phyloP scores from a whole-genome alignment of 2,888 invertebrate genomes.

The Lymantria monacha region DNA sequence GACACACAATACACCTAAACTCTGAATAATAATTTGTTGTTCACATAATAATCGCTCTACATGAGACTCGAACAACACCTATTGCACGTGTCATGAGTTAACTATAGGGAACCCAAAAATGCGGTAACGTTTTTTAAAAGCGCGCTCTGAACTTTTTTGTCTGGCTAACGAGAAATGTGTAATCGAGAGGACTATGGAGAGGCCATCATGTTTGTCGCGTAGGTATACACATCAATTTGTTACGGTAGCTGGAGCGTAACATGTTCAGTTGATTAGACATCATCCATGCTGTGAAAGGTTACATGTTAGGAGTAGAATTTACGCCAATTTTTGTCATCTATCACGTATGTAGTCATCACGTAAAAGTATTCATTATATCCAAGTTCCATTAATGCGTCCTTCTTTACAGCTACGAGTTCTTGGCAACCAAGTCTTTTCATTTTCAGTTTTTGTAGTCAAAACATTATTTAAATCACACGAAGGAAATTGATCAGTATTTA shows the following conservation, averaged over 20 bases:
- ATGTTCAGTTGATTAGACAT: conserved; percentile 30
- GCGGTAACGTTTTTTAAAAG: not conserved
- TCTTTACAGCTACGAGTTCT: no score
- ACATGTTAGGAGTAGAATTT: conserved; percentile 17
- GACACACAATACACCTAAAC: no score
- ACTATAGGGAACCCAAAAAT: not conserved
- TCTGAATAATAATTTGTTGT: no score
- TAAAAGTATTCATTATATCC: no score
- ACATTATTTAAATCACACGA: no score
- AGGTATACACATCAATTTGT: conserved; percentile 22
- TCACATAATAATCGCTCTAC: no score
- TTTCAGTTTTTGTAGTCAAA: no score
- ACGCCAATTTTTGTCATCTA: conserved; percentile 22
- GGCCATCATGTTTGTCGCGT: not conserved
- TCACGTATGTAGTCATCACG: conserved; percentile 4
- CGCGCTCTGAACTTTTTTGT: not conserved
- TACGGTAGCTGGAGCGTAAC: conserved; percentile 21
- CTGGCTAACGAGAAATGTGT: not conserved
- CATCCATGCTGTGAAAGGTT: conserved; percentile 26
- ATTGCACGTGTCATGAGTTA: no score
- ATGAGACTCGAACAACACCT: no score
- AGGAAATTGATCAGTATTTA: no score
- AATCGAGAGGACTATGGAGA: not conserved
- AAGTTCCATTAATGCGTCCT: no score
- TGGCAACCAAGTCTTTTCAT: no score